Evolutionary conservation across 53 echinoderm and acorn worm species (phyloP).

Genomic region (Arbacia lixula): DNA sequence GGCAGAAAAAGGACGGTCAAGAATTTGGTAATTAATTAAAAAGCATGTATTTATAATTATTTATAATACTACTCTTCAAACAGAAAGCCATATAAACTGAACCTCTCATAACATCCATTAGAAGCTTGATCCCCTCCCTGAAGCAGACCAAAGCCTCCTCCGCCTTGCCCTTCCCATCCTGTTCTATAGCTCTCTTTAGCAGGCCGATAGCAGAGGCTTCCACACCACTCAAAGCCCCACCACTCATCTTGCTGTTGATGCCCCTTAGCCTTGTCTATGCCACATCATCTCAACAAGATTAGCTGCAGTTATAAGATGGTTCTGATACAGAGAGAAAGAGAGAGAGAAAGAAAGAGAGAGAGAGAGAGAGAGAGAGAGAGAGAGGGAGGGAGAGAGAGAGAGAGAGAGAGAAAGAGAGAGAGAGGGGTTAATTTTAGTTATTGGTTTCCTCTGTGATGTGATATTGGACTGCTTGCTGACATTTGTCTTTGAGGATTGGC

Average conservation of each 20-base stretch:
- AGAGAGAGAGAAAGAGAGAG: not conserved
- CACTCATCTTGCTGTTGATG: conserved; percentile 24
- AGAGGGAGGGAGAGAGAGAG: not conserved
- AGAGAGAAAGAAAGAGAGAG: not conserved
- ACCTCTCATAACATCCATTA: conserved; percentile 90
- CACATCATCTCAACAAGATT: not conserved
- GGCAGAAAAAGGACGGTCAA: not conserved
- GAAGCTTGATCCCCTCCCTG: conserved; percentile 91
- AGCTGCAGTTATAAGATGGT: not conserved
- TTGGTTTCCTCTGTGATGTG: too few relatives aligned
- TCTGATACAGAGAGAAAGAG: not conserved
- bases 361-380: not conserved
- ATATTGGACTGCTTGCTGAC: too few relatives aligned
- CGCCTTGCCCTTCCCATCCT: conserved; percentile 67
- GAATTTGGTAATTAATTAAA: not conserved
- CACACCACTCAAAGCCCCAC: conserved; percentile 53
- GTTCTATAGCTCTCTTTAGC: conserved; percentile 85
- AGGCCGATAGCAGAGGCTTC: conserved; percentile 83
- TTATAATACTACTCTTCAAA: not conserved
- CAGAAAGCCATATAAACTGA: not conserved
- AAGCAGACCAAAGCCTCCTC: conserved; percentile 87
- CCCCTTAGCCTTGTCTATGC: not conserved
- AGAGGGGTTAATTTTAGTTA: too few relatives aligned
- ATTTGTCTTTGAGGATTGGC: too few relatives aligned
- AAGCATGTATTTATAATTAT: not conserved